Evolutionary conservation across 2,888 invertebrate genomes (phyloP), one percentile per base, ranked within the genome.

Genomic region (Oscheius sp.): DNA sequence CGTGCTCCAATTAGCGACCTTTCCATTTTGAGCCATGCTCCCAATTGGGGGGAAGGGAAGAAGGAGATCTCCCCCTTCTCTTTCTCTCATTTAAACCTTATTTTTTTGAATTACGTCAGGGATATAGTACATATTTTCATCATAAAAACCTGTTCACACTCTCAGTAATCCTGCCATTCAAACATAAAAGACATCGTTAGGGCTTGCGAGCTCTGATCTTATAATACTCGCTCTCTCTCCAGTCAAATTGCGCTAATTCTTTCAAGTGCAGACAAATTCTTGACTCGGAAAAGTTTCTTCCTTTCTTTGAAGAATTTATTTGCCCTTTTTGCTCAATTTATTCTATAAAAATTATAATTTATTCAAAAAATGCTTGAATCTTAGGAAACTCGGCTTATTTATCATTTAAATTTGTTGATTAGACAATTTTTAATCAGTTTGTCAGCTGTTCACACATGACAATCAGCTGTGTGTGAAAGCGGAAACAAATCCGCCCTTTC

Each of bases 1-100:
- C n/a, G 23, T 45, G 52, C 29, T 27, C 52, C 66, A 66, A 66
- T 66, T 66, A 66, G 66, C 52, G 52, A 52, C 61, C 41, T 61
- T 61, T 61, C 35, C 61, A 61, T 61, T 61, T 45, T 43, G 61
- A 61, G 41, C 21, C 41, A n/a, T 41, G n/a, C 35, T 61, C 61
- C 41, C 25, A 21, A 55, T 21, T 25, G 13, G 12, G 55, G 6
- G 6, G 55, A 55, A 6, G 25, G 55, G 49, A 49, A 18, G 16
- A 18, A 5, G 16, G 49, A 49, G 2, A 49, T 49, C 21, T 13
- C 49, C 49, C 13, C 21, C 13, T 13, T 49, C 49, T 49, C 21
- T 49, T 49, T 49, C n/a, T 49, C 49, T 49, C 5, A 18, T 3
- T 13, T 49, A 49, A 49, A 35, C 5, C 9, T 35, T 35, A 35